These are phyloP conservation scores for Apteryx mantelli DNA, from an alignment of 2,113 vertebrate species.

Conservation along the genomic window DNA sequence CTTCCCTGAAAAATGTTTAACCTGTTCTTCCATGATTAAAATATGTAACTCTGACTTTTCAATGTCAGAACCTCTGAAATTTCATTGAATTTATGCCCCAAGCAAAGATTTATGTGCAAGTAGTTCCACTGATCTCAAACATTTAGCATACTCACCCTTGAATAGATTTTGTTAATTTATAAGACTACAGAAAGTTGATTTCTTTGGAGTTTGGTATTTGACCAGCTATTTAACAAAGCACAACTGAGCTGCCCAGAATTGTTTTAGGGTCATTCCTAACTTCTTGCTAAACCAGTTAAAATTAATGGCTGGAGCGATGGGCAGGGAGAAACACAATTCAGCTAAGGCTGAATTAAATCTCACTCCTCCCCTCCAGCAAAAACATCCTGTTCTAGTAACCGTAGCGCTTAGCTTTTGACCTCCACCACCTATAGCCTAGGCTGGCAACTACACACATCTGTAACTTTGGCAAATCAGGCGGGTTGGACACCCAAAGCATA, in stretches of 20 bases:
- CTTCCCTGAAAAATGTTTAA: background rate
- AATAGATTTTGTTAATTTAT: background rate
- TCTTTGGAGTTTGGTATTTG: background rate
- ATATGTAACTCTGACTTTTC: fast-evolving
- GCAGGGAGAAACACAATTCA: background rate
- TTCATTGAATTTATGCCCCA: fast-evolving
- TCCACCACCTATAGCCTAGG: background rate
- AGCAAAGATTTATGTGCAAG: fast-evolving
- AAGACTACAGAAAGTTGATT: background rate
- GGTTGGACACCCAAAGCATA: background rate
- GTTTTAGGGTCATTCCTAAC: background rate
- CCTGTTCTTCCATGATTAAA: background rate
- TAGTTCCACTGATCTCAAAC: background rate
- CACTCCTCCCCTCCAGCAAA: background rate
- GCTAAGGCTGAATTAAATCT: background rate
- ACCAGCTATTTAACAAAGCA: background rate
- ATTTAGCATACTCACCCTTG: too few species aligned
- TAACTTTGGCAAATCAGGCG: background rate
- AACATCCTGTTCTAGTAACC: background rate
- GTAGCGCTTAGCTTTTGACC: background rate
- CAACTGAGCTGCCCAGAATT: background rate
- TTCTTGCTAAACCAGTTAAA: background rate
- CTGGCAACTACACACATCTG: background rate
- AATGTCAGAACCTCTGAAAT: background rate
- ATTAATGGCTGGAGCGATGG: background rate